Conservation (phyloP, 1,140 invertebrate species). For the Plutomurus gul region DNA sequence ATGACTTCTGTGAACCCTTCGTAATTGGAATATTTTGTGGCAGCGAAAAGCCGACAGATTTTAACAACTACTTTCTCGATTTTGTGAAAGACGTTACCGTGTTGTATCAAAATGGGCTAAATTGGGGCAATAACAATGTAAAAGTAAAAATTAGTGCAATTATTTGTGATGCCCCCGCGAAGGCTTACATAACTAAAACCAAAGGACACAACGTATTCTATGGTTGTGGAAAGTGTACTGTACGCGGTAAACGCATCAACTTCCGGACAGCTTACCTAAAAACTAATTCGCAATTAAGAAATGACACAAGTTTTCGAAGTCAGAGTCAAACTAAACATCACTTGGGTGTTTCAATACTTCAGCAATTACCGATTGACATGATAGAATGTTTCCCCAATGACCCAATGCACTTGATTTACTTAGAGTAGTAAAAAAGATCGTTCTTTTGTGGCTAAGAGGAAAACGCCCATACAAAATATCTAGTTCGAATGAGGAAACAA, state of each 20-base stretch:
- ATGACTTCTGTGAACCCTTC: conserved; percentile 7
- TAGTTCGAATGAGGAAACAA: background rate
- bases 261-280: conserved; percentile 35
- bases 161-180: conserved; percentile 56
- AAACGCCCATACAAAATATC: conserved; percentile 14
- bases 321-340: background rate
- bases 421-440: conserved; percentile 49
- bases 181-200: conserved; percentile 53
- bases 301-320: conserved; percentile 41
- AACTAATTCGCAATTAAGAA: conserved; percentile 38
- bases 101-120: background rate
- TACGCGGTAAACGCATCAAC: conserved; percentile 22
- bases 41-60: conserved; percentile 14
- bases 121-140: background rate
- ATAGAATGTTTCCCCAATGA: conserved; percentile 50
- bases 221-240: conserved; percentile 55
- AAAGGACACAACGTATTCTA: conserved; percentile 54
- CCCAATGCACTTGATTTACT: conserved; percentile 51
- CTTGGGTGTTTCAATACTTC: conserved; percentile 32
- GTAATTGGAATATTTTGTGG: conserved; percentile 48
- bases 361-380: conserved; percentile 39
- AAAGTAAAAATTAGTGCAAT: conserved; percentile 34
- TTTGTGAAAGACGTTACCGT: conserved; percentile 34
- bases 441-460: conserved; percentile 33
- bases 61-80: conserved; percentile 8